Evolutionary conservation across 2,797 vertebrate genomes (phyloP).

Genomic region (Phataginus tetradactyla): DNA sequence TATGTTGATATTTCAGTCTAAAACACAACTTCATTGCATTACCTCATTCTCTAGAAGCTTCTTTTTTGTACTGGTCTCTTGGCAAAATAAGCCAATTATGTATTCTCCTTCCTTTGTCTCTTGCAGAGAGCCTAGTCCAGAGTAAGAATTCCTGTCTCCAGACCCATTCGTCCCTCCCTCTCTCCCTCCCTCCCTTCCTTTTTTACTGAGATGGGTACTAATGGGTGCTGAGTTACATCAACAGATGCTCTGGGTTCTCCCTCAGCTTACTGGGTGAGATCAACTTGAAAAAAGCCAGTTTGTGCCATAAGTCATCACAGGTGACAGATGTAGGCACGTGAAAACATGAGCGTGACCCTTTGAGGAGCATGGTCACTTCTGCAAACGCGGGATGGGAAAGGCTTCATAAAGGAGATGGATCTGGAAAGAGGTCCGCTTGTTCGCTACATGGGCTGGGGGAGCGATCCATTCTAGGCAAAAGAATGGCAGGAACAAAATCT

Average conservation of each 20-base stretch:
- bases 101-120: not conserved
- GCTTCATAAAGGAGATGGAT: not conserved
- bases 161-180: no score
- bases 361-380: not conserved
- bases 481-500: not conserved
- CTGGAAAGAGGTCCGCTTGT: not conserved
- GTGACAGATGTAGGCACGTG: not conserved
- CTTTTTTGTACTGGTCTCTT: not conserved
- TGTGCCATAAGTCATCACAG: not conserved
- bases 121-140: not conserved
- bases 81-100: no score
- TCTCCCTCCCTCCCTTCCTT: not conserved
- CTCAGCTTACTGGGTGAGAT: not conserved
- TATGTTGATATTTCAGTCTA: not conserved
- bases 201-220: not conserved
- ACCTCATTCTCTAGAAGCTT: not conserved
- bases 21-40: not conserved
- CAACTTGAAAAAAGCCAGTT: not conserved
- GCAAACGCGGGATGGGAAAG: not conserved
- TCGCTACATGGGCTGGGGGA: not conserved
- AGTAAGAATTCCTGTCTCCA: not conserved
- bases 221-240: not conserved
- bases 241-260: not conserved
- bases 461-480: not conserved
- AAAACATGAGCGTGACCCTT: not conserved